Conservation (phyloP, 2,888 invertebrate species). For the Poecilus cupreus region DNA sequence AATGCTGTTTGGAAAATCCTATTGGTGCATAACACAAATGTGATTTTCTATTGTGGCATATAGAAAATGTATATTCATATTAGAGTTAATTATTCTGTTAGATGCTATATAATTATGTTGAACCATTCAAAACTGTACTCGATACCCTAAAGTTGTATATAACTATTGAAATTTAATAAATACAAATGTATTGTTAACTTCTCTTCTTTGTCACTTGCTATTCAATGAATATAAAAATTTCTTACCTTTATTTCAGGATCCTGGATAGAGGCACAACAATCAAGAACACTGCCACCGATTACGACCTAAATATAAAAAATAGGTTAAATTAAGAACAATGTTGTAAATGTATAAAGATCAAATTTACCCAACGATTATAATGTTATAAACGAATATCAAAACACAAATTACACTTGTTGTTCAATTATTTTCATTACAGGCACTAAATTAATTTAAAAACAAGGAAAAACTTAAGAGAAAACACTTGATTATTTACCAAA, state of each 20-base stretch:
- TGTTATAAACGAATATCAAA: neutral
- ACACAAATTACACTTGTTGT: neutral
- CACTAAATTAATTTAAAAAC: neutral
- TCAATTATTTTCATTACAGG: no score
- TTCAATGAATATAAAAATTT: neutral
- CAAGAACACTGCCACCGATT: conserved; percentile 87
- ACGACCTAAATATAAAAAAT: conserved; percentile 75
- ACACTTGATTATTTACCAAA: neutral
- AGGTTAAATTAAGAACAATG: neutral
- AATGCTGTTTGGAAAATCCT: conserved; percentile 45
- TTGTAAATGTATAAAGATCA: neutral
- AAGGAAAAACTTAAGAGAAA: neutral
- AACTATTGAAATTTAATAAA: conserved; percentile 60
- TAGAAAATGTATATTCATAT: conserved; percentile 57
- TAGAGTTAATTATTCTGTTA: conserved; percentile 58
- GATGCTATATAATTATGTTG: conserved; percentile 59
- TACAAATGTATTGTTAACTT: conserved; percentile 58
- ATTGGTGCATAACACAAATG: conserved; percentile 41
- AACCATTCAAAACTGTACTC: conserved; percentile 53
- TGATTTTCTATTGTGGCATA: conserved; percentile 44
- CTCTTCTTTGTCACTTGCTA: neutral
- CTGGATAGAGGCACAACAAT: conserved; percentile 80
- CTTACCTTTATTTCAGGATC: conserved; percentile 82
- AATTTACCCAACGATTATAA: neutral
- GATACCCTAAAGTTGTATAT: conserved; percentile 59